Evolutionary conservation across 2,113 vertebrate species (phyloP).

Genomic region (Hemibagrus wyckioides): DNA sequence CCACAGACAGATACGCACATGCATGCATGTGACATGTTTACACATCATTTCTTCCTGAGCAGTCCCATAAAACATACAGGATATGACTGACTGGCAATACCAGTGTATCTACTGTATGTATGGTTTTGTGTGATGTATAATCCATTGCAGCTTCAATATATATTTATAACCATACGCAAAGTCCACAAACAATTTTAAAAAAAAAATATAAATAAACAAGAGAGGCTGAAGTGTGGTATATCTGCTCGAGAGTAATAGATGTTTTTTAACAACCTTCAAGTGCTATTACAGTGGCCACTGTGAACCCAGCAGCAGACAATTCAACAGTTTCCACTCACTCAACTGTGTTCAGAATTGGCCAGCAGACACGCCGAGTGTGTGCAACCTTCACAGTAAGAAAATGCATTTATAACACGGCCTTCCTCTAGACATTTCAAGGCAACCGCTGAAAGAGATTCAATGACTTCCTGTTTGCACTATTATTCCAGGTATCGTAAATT

Average conservation of each 20-base stretch:
- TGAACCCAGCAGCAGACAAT: slow-evolving; percentile 26
- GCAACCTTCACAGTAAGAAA: slow-evolving; percentile 7
- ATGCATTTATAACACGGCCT: slow-evolving; percentile 8
- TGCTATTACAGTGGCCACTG: slow-evolving; percentile 13
- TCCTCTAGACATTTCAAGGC: slow-evolving; percentile 23
- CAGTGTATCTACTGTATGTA: background rate
- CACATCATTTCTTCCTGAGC: background rate
- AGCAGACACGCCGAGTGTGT: background rate
- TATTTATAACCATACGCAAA: background rate
- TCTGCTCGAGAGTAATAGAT: slow-evolving; percentile 11
- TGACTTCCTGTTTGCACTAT: slow-evolving; percentile 8
- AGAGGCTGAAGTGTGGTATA: background rate
- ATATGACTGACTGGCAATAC: background rate
- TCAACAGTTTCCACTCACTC: slow-evolving; percentile 18
- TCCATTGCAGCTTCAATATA: background rate
- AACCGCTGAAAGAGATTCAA: slow-evolving; percentile 18
- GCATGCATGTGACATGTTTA: background rate
- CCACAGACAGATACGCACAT: background rate
- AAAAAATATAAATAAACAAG: background rate
- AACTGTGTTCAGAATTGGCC: slow-evolving; percentile 7
- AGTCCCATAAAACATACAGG: background rate
- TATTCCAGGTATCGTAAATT: background rate
- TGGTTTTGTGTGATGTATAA: background rate
- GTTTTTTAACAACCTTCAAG: slow-evolving; percentile 30
- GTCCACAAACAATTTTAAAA: background rate